Evolutionary conservation across 2,113 vertebrate genomes (phyloP).

Genomic region (Sorex araneus): DNA sequence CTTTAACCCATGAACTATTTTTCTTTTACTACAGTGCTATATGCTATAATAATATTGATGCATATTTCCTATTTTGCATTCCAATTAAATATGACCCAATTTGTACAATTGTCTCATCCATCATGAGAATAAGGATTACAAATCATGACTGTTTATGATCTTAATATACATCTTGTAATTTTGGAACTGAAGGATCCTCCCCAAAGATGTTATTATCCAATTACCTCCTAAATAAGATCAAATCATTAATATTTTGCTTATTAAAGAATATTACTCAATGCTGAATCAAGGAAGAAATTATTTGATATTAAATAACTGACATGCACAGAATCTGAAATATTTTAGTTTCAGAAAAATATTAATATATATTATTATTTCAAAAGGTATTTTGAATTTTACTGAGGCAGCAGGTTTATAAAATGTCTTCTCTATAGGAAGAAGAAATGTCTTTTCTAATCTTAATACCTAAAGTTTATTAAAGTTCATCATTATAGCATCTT

Average conservation of each 20-base stretch:
- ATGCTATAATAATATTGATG: no score
- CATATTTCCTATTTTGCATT: no score
- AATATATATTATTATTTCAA: conserved; percentile 56
- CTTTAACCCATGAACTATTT: not conserved
- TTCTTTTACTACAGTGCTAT: not conserved
- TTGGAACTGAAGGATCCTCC: conserved; percentile 4
- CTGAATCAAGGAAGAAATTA: not conserved
- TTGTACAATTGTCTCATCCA: not conserved
- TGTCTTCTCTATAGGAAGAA: conserved; percentile 7
- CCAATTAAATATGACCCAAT: no score
- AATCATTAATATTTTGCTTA: conserved; percentile 19
- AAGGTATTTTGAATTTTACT: conserved; percentile 65
- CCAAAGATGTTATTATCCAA: not conserved
- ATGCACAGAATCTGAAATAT: not conserved
- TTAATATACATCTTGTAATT: not conserved
- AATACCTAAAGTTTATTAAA: not conserved
- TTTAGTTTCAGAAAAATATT: conserved; percentile 45
- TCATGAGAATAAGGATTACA: not conserved
- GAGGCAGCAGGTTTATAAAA: conserved; percentile 41
- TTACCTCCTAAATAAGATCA: not conserved
- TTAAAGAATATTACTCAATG: not conserved
- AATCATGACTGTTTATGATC: not conserved
- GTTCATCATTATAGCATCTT: not conserved
- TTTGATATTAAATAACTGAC: not conserved
- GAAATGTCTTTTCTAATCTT: not conserved